phyloP scores from a whole-genome alignment of 1,140 invertebrate species.

The Pachyrhynchus sulphureomaculatus region DNA sequence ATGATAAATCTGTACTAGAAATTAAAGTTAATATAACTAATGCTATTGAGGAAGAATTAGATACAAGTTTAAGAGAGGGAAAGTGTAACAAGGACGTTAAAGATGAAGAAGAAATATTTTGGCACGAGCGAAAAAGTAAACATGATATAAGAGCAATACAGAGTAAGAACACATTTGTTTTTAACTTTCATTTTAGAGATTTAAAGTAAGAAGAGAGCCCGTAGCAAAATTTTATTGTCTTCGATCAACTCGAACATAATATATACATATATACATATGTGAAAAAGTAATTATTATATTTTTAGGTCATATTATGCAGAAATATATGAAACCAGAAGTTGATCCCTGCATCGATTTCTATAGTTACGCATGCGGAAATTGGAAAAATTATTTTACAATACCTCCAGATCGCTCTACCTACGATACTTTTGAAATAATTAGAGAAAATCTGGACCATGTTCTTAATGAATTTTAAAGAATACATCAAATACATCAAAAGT shows the following conservation, averaged over 20 bases:
- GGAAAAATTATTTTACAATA: conserved; percentile 80
- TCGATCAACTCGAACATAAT: too few relatives aligned
- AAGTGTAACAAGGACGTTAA: background rate
- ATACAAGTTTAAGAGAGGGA: background rate
- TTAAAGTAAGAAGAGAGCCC: too few relatives aligned
- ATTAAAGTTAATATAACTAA: conserved; percentile 1
- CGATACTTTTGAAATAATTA: conserved; percentile 80
- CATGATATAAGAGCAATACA: conserved; percentile 25
- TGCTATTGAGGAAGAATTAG: background rate
- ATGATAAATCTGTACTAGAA: background rate
- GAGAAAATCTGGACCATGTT: conserved; percentile 72
- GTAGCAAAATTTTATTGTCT: too few relatives aligned
- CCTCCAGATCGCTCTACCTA: conserved; percentile 80
- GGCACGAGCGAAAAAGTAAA: conserved; percentile 19
- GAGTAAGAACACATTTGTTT: conserved; percentile 51
- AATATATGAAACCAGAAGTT: conserved; percentile 73
- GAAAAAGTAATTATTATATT: too few relatives aligned
- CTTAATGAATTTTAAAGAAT: conserved; percentile 68
- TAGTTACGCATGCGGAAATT: conserved; percentile 86
- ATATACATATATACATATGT: too few relatives aligned
- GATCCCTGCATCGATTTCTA: conserved; percentile 93
- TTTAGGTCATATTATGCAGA: conserved; percentile 65
- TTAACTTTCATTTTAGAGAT: too few relatives aligned
- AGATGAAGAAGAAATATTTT: conserved; percentile 15
- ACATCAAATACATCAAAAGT: background rate